Conservation (phyloP, 2,888 invertebrate species). For the Drosophila siamana region DNA sequence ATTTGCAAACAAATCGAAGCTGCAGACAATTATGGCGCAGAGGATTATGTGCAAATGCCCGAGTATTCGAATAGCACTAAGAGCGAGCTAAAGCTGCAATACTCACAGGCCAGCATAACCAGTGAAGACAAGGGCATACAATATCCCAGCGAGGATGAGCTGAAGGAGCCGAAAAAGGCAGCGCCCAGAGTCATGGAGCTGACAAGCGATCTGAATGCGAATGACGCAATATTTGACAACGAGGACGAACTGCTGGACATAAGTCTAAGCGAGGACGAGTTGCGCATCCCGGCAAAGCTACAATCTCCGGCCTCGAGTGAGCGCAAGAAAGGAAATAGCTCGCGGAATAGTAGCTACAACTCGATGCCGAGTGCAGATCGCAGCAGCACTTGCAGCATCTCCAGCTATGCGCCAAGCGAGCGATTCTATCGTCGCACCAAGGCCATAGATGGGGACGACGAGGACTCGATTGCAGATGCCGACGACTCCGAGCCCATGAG, state of each 20-base stretch:
- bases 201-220: too few relatives aligned
- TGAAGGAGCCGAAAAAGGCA: neutral
- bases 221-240: constrained; percentile 17
- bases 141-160: constrained; percentile 54
- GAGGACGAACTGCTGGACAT: constrained; percentile 7
- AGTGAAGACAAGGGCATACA: constrained; percentile 52
- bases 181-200: too few relatives aligned
- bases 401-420: constrained; percentile 50
- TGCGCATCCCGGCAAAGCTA: constrained; percentile 39
- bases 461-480: neutral
- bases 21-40: neutral
- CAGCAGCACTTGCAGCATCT: constrained; percentile 17
- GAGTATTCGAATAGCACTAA: neutral
- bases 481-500: neutral
- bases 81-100: constrained; percentile 14
- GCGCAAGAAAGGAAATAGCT: constrained; percentile 14
- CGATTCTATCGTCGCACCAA: constrained; percentile 53
- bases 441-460: constrained; percentile 9
- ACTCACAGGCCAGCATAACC: constrained; percentile 24
- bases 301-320: constrained; percentile 20
- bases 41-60: neutral
- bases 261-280: constrained; percentile 39
- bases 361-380: constrained; percentile 6
- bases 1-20: neutral
- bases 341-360: constrained; percentile 14